A percentile compares a stretch with the other conserved stretches of the same genome.
Conservation (phyloP, 1,140 invertebrate species). For the Lepidostoma basale region DNA sequence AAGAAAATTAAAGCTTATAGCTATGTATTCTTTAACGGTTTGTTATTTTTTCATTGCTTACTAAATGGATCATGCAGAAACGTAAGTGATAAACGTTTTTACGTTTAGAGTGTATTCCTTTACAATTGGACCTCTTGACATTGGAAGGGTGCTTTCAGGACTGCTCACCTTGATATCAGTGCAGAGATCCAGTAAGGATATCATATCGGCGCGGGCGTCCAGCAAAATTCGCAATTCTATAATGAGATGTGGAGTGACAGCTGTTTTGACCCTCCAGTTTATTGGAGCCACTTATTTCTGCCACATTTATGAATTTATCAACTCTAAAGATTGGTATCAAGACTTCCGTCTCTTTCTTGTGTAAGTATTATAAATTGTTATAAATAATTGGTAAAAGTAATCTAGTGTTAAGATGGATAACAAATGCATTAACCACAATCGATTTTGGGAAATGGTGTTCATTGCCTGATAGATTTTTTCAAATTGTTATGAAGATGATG, state of each 20-base stretch:
- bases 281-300: slow-evolving; percentile 80
- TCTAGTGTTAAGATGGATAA: background rate
- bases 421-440: background rate
- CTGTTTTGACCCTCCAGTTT: slow-evolving; percentile 73
- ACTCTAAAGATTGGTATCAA: slow-evolving; percentile 73
- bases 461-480: no score
- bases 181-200: slow-evolving; percentile 78
- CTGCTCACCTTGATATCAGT: slow-evolving; percentile 77
- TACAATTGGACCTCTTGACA: background rate
- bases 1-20: no score
- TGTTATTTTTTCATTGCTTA: no score
- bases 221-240: slow-evolving; percentile 85
- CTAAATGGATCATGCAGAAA: no score
- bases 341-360: slow-evolving; percentile 79
- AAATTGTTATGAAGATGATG: no score
- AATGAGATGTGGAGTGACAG: slow-evolving; percentile 77
- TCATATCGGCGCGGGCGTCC: slow-evolving; percentile 80
- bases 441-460: no score
- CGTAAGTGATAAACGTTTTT: no score
- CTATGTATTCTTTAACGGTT: no score
- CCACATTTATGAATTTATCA: slow-evolving; percentile 80
- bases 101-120: no score
- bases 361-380: slow-evolving; percentile 68
- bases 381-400: no score
- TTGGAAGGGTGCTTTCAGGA: slow-evolving; percentile 57